These are phyloP conservation scores for Styela clava DNA, from an alignment of 23 tunicate genomes.

Conservation along the genomic window DNA sequence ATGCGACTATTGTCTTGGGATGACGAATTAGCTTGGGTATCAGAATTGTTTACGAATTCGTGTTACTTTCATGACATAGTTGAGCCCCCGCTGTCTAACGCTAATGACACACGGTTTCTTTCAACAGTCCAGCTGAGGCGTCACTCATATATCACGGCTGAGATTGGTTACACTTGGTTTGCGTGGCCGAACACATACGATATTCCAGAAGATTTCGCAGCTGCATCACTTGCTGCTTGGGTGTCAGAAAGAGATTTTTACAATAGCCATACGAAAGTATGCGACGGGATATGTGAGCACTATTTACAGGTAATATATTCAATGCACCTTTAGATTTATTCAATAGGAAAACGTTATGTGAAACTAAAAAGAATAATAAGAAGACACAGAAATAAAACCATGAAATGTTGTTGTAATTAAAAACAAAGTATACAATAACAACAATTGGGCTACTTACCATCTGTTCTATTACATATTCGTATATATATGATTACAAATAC, in stretches of 20 bases:
- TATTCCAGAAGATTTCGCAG: slow-evolving; percentile 46
- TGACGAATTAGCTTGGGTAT: slow-evolving; percentile 71
- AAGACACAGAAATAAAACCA: too few species aligned
- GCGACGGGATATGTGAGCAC: slow-evolving; percentile 68
- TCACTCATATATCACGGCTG: slow-evolving; percentile 40
- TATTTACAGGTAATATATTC: slow-evolving; percentile 63
- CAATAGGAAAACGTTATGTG: background rate
- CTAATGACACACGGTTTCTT: background rate
- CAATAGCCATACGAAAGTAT: slow-evolving; percentile 31
- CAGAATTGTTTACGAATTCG: slow-evolving; percentile 39
- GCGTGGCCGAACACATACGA: slow-evolving; percentile 51
- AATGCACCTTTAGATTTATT: background rate
- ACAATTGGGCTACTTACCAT: too few species aligned
- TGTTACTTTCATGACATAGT: slow-evolving; percentile 46
- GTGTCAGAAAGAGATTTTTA: slow-evolving; percentile 44
- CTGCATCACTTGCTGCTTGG: slow-evolving; percentile 50
- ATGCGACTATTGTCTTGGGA: slow-evolving; percentile 76
- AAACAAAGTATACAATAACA: too few species aligned
- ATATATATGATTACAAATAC: too few species aligned
- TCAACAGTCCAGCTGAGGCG: slow-evolving; percentile 21
- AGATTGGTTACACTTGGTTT: slow-evolving; percentile 77
- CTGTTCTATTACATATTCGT: too few species aligned
- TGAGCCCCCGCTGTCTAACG: slow-evolving; percentile 1
- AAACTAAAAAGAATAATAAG: too few species aligned
- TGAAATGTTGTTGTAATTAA: too few species aligned